Evolutionary conservation across 2,888 invertebrate species (phyloP), one percentile per base, ranked within the genome.

Genomic region (Leucophora obtusa): DNA sequence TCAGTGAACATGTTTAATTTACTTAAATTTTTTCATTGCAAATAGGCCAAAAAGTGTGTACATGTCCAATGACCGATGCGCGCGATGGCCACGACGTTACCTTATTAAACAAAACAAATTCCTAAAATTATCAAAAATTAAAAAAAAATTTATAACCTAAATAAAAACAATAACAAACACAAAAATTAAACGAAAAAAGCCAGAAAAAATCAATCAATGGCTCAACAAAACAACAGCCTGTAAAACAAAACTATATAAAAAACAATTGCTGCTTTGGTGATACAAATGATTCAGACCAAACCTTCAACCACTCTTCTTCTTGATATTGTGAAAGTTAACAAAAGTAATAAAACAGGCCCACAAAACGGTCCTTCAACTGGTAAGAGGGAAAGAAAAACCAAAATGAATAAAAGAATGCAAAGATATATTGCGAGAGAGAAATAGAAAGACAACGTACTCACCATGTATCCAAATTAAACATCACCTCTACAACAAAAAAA

Each of bases 61-160:
- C 90, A 89, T 90, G 90, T 90, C 90, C 90, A 89, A 89, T 87
- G 90, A 90, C 89, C 90, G 90, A 90, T 90, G 90, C 90, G 90
- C 90, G 90, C 90, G 90, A 90, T 90, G 90, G 90, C 90, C 90
- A 90, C 88, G 89, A 88, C 86, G 89, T 86, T 87, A 87, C 87
- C 85, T 87, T 82, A 83, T 83, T 83, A 85, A 87, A 88, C 87
- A 80, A 82, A 82, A 82, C 75, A 83, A 76, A 70, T 70, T 70
- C 65, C 70, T 76, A 80, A 83, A 78, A 75, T 56, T 72, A 69
- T 77, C 71, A 86, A 83, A 85, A 83, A 85, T 85, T 87, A 84
- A 75, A 83, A 81, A 84, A 85, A 81, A 72, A 82, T 74, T 83
- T 83, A 83, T 72, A 85, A 85, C 83, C 77, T 82, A 80, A 83